Percentiles rank a stretch among this genome's conserved stretches.
Evolutionary conservation across 2,888 invertebrate species (phyloP).

Genomic region (Antheraea yamamai): DNA sequence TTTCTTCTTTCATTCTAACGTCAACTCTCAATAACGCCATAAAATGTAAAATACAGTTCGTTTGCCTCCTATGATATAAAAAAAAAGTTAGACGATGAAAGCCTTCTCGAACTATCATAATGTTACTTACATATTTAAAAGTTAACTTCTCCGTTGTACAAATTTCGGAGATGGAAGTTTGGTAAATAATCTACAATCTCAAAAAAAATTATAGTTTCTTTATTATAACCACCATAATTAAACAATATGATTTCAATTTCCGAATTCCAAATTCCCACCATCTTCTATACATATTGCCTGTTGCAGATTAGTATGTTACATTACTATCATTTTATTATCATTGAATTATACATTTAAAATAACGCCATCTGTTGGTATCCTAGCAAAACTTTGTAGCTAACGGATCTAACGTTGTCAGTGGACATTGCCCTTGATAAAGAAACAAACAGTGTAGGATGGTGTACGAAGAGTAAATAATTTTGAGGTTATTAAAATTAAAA

Average conservation of each 20-base stretch:
- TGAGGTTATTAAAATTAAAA: background rate
- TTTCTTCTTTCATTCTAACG: too few relatives aligned
- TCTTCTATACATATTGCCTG: background rate
- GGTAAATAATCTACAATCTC: background rate
- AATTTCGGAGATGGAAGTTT: background rate
- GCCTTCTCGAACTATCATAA: too few relatives aligned
- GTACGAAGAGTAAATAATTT: background rate
- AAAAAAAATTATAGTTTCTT: too few relatives aligned
- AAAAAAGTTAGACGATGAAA: too few relatives aligned
- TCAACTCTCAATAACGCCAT: too few relatives aligned
- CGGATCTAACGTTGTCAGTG: background rate
- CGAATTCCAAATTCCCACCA: background rate
- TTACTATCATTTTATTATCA: background rate
- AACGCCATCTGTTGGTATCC: background rate
- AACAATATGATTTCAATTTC: too few relatives aligned
- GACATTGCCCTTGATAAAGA: background rate
- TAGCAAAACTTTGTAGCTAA: background rate
- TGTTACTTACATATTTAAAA: too few relatives aligned
- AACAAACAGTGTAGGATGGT: background rate
- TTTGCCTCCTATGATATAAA: too few relatives aligned
- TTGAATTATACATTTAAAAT: background rate
- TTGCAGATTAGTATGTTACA: background rate
- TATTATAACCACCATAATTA: too few relatives aligned
- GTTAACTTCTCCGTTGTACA: background rate
- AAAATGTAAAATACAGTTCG: too few relatives aligned